phyloP scores from a whole-genome alignment of 2,888 invertebrate species.

The Agrochola lychnidis region DNA sequence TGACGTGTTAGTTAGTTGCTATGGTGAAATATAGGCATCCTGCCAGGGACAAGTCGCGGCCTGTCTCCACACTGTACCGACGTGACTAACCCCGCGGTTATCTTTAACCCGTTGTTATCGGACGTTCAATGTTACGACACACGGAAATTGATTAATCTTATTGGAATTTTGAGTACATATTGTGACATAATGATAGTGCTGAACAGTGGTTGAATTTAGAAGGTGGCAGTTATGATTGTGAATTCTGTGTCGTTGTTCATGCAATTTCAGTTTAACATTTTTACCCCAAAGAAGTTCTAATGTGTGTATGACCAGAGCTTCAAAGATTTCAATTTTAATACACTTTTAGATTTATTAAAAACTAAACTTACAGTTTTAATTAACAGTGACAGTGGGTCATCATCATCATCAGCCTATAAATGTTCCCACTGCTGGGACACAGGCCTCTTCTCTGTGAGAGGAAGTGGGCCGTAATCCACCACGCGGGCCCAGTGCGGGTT shows the following conservation, averaged over 20 bases:
- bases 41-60: slow-evolving; percentile 44
- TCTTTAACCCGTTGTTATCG: slow-evolving; percentile 55
- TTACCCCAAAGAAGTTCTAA: not conserved
- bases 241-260: not conserved
- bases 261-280: not conserved
- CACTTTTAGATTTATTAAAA: not conserved
- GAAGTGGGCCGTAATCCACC: too few species aligned
- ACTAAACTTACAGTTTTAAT: not conserved
- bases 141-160: slow-evolving; percentile 48
- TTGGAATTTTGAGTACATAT: slow-evolving; percentile 14
- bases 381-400: too few species aligned
- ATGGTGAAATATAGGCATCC: slow-evolving; percentile 43
- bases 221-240: not conserved
- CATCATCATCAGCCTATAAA: too few species aligned
- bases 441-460: too few species aligned
- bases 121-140: slow-evolving; percentile 39
- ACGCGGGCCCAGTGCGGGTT: too few species aligned
- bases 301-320: not conserved
- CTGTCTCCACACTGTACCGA: slow-evolving; percentile 11
- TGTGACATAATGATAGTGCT: slow-evolving; percentile 1
- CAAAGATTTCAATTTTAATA: not conserved
- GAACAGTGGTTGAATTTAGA: not conserved
- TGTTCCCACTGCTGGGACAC: too few species aligned
- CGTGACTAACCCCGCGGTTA: slow-evolving; percentile 52
- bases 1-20: slow-evolving; percentile 44